Percentiles rank a stretch among this genome's conserved stretches.
Conservation (phyloP, 2,797 vertebrate genomes). For the Sphenodon punctatus region DNA sequence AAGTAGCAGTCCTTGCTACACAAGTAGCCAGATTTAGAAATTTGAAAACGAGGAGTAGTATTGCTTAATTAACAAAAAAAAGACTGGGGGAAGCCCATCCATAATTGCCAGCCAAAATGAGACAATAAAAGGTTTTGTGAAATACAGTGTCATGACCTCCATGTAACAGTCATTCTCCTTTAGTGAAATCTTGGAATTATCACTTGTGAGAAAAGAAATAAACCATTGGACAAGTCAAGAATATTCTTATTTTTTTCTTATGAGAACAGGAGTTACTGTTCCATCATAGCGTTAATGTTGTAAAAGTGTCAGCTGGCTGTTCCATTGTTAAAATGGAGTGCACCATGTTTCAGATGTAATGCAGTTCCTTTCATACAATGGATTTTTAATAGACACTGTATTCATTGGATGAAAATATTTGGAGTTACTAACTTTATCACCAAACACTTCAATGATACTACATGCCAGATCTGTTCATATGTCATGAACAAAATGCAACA, state of each 20-base stretch:
- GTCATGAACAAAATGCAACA: too few relatives aligned
- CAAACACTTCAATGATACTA: too few relatives aligned
- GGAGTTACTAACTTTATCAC: too few relatives aligned
- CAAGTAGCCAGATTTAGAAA: constrained; percentile 8
- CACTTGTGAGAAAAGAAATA: neutral
- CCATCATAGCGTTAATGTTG: neutral
- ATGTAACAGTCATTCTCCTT: neutral
- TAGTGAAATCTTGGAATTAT: neutral
- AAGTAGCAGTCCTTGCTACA: too few relatives aligned
- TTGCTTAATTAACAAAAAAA: constrained; percentile 13
- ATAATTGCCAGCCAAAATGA: neutral
- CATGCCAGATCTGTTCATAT: too few relatives aligned
- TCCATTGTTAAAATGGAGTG: neutral
- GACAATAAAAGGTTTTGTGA: neutral
- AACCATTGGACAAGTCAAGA: neutral
- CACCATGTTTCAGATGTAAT: too few relatives aligned
- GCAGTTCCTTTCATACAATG: too few relatives aligned
- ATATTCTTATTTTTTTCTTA: neutral
- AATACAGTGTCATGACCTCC: neutral
- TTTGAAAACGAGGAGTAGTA: constrained; percentile 11
- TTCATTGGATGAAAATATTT: too few relatives aligned
- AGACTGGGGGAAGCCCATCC: neutral
- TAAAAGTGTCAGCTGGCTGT: rapidly evolving
- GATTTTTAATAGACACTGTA: too few relatives aligned
- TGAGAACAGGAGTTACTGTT: constrained; percentile 6